Evolutionary conservation across 2,113 vertebrate species (phyloP).

Genomic region (Brevimyrus niger): DNA sequence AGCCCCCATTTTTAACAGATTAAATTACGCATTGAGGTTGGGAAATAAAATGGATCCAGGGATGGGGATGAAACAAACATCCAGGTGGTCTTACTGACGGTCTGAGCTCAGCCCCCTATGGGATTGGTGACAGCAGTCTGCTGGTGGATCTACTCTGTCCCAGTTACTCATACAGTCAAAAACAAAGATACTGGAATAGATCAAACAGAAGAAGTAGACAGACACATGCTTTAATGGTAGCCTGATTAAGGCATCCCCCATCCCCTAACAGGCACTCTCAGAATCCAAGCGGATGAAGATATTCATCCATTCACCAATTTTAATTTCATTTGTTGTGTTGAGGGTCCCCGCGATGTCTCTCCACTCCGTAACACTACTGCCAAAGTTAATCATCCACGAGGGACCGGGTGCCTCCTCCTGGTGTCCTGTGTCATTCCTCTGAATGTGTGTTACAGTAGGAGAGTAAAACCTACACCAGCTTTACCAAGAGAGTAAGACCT

Average conservation of each 20-base stretch:
- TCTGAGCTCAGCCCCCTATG: background rate
- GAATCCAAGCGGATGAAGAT: background rate
- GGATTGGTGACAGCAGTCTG: background rate
- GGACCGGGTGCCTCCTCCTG: background rate
- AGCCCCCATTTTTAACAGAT: background rate
- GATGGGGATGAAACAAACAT: background rate
- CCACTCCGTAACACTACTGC: background rate
- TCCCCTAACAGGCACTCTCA: background rate
- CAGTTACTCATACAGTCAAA: background rate
- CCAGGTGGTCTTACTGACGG: background rate
- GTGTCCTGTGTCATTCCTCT: background rate
- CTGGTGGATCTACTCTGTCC: background rate
- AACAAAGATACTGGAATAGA: background rate
- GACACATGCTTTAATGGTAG: background rate
- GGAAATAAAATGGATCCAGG: background rate
- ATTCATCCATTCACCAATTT: background rate
- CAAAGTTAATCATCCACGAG: background rate
- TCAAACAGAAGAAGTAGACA: background rate
- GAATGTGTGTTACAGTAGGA: background rate
- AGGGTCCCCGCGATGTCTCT: background rate
- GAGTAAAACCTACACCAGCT: background rate
- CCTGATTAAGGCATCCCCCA: background rate
- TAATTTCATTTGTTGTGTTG: background rate
- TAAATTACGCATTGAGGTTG: background rate
- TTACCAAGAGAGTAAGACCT: too few species aligned